These are phyloP conservation scores for Brachionus paranguensis DNA, from an alignment of 1,140 invertebrate genomes.

Conservation along the genomic window DNA sequence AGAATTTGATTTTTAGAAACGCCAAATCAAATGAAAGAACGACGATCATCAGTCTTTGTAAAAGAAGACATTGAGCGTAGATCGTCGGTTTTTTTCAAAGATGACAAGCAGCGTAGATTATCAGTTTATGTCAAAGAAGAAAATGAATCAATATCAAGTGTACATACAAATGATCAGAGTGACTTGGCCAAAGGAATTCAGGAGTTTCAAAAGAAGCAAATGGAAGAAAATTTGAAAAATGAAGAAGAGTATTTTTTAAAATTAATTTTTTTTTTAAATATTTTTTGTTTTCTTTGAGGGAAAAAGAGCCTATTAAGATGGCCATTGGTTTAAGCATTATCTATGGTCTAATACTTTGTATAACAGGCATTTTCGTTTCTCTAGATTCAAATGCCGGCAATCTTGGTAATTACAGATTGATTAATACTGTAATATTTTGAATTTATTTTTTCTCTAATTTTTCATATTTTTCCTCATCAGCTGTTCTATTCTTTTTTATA, in stretches of 20 bases:
- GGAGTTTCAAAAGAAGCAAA: not conserved
- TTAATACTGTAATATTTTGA: not conserved
- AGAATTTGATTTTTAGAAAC: not conserved
- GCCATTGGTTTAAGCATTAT: conserved; percentile 26
- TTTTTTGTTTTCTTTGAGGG: not conserved
- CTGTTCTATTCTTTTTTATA: not conserved
- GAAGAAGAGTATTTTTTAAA: not conserved
- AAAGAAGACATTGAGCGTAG: not conserved
- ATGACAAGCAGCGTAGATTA: not conserved
- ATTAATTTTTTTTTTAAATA: not conserved
- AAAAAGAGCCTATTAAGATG: conserved; percentile 13
- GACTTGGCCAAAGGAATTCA: not conserved
- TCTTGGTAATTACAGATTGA: conserved; percentile 3
- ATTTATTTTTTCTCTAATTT: not conserved
- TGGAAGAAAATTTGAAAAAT: not conserved
- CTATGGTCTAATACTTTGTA: not conserved
- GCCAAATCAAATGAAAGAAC: not conserved
- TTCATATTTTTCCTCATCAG: not conserved
- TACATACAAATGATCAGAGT: not conserved
- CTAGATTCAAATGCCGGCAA: conserved; percentile 9
- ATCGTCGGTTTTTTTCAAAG: not conserved
- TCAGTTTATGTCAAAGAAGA: not conserved
- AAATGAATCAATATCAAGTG: not conserved
- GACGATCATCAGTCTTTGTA: not conserved
- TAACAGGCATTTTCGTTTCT: not conserved